phyloP scores from a whole-genome alignment of 2,797 vertebrate species.

The Varecia variegata region DNA sequence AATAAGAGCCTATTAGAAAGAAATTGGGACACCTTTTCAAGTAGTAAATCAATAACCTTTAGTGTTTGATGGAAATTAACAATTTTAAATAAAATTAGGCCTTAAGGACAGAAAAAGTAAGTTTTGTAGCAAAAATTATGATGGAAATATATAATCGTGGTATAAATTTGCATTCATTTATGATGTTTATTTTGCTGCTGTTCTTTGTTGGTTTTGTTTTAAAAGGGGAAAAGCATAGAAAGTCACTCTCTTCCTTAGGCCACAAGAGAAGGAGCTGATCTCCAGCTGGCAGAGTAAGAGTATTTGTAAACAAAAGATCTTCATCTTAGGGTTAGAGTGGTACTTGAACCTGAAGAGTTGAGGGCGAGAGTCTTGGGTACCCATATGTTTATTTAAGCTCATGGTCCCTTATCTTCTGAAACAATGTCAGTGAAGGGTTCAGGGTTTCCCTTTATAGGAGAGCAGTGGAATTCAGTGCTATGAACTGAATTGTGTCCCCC shows the following conservation, averaged over 20 bases:
- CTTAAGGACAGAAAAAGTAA: not conserved
- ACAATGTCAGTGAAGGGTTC: not conserved
- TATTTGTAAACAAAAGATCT: not conserved
- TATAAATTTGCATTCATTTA: slow-evolving; percentile 5
- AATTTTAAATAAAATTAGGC: slow-evolving; percentile 37
- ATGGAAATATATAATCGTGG: not conserved
- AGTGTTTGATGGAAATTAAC: not conserved
- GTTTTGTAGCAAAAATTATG: slow-evolving; percentile 10
- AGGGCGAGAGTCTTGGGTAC: not conserved
- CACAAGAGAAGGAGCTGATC: not conserved
- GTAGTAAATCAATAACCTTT: slow-evolving; percentile 45
- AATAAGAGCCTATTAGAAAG: not conserved
- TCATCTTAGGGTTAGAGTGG: not conserved
- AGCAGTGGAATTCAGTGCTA: not conserved
- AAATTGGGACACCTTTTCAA: not conserved
- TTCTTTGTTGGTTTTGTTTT: not conserved
- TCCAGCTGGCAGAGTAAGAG: not conserved
- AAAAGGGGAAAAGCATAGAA: not conserved
- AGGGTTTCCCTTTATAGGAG: not conserved
- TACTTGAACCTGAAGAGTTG: not conserved
- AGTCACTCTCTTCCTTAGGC: not conserved
- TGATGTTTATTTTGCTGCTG: not conserved
- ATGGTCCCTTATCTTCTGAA: not conserved
- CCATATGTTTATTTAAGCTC: not conserved
- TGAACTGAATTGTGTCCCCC: not conserved